These are phyloP conservation scores for Ostrea edulis DNA, from an alignment of 1,140 invertebrate genomes.

Conservation along the genomic window DNA sequence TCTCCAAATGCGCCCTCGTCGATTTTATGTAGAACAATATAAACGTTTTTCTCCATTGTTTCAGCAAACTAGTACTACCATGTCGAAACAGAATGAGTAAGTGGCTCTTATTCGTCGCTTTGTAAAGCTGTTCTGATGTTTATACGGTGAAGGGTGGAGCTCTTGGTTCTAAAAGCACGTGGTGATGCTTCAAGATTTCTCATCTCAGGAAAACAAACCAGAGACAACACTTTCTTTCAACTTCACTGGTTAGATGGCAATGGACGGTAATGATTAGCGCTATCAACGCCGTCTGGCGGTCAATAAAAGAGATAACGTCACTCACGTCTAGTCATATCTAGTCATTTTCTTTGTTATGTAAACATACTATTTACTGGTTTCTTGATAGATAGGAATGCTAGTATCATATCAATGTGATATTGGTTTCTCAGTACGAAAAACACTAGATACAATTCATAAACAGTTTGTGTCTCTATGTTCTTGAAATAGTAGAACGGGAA, in stretches of 20 bases:
- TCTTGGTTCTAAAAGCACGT: background rate
- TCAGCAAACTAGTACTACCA: no score
- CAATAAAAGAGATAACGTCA: background rate
- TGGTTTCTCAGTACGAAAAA: no score
- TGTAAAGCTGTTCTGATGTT: background rate
- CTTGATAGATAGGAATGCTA: no score
- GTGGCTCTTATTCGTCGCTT: background rate
- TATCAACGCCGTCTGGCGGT: background rate
- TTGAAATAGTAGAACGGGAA: no score
- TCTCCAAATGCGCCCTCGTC: constrained; percentile 56
- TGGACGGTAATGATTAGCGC: background rate
- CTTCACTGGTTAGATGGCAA: background rate
- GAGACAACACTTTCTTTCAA: background rate
- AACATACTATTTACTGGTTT: no score
- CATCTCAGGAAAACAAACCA: background rate
- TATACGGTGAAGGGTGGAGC: background rate
- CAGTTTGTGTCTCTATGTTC: no score
- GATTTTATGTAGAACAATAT: constrained; percentile 51
- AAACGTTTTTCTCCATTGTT: constrained; percentile 42
- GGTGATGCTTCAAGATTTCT: background rate
- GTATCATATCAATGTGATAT: no score
- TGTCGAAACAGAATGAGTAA: background rate
- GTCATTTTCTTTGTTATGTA: no score
- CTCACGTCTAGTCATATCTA: background rate
- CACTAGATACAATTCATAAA: no score